A percentile compares a stretch with the other conserved stretches of the same genome.
These are phyloP conservation scores for Cacatua alba DNA, from an alignment of 2,113 vertebrate genomes.

Conservation along the genomic window DNA sequence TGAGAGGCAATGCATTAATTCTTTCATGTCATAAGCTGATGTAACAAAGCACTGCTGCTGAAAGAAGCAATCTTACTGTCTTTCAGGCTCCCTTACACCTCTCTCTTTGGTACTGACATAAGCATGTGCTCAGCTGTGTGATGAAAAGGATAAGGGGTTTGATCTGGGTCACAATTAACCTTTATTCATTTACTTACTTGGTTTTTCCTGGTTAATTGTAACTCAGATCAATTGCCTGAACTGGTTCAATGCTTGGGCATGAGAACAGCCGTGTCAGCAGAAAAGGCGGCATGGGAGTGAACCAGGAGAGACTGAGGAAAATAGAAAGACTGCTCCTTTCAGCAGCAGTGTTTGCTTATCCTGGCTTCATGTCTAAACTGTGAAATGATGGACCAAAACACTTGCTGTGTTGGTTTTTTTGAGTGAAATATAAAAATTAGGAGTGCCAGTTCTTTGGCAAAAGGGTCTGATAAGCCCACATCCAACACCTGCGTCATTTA, in stretches of 20 bases:
- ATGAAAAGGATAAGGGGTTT: background rate
- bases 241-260: background rate
- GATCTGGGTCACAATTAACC: background rate
- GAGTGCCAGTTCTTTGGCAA: background rate
- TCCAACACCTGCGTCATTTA: background rate
- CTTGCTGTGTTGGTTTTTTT: background rate
- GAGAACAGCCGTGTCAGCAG: background rate
- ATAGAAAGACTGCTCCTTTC: background rate
- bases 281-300: background rate
- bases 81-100: background rate
- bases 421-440: background rate
- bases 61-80: background rate
- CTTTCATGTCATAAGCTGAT: background rate
- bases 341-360: background rate
- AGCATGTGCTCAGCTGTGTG: background rate
- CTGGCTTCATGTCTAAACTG: background rate
- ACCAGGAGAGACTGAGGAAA: background rate
- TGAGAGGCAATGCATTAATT: background rate
- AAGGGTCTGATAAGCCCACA: background rate
- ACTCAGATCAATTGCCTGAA: background rate
- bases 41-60: background rate
- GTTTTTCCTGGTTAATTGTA: background rate
- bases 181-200: background rate
- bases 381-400: background rate
- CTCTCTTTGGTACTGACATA: background rate